Base-by-base conservation (phyloP, 92 coral and sea anemone genomes). In the Blastomussa wellsi region DNA sequence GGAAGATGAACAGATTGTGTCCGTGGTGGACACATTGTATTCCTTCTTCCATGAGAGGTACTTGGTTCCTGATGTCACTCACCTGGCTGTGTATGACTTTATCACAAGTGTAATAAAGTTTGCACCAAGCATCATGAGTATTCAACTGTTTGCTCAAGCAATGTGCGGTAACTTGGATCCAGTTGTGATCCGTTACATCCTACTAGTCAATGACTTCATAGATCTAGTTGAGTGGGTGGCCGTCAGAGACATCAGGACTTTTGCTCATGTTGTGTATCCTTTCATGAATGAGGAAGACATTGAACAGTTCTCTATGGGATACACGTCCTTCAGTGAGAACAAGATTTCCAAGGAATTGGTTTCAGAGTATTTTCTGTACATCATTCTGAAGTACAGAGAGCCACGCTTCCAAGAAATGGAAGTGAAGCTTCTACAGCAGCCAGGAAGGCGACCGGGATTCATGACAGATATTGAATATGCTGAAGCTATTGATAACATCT, bases 241-340 rank as follows among this genome's bases (percentile, higher is more conserved):
- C n/a, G 94, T 97, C 39, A 90, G 74, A 60, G 98, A 95, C 81
- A 86, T 97, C 80, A 89, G 94, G 48, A 83, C 87, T 26, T 97
- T 97, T 87, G 95, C 93, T 48, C 86, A 88, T 76, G 80, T 91
- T 72, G 89, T 97, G 20, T 97, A 95, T 86, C 99, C 98, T 39
- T 97, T 97, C 82, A 97, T 97, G 99, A 90, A 91, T 77, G 99
- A 89, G 39, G 99, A 97, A 77, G 99, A 97, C 74, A 85, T 97
- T 67, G 99, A 97, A 72, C 99, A 97, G 87, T 95, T 97, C 80
- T 90, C 98, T 24, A 97, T 97, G 99, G 98, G 97, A 14, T 97
- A 95, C 84, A 95, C 98, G 7, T 93, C 99, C 36, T 95, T 95
- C 92, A 93, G 99, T 44, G 99, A 97, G 83, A 97, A 97, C 87